phyloP scores from a whole-genome alignment of 2,113 vertebrate species.

The Leuciscus idus region DNA sequence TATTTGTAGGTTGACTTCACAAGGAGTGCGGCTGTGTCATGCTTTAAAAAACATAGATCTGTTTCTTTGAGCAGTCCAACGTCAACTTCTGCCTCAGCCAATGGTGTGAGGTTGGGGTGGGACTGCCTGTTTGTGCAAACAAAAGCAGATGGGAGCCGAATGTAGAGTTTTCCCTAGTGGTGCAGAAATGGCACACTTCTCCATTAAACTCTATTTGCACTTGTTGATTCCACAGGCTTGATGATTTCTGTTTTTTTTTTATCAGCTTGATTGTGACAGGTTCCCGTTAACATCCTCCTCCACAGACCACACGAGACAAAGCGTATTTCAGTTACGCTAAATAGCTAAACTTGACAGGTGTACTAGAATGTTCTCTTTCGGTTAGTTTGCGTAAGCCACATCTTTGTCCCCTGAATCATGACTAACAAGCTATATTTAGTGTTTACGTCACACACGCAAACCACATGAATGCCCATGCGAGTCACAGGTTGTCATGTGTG shows the following conservation, averaged over 20 bases:
- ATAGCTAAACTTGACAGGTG: background rate
- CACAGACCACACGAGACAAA: background rate
- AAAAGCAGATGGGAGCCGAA: background rate
- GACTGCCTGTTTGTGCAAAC: slow-evolving; percentile 5
- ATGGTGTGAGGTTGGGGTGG: background rate
- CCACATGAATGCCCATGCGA: background rate
- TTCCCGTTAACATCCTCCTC: background rate
- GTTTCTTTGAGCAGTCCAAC: background rate
- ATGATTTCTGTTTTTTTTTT: background rate
- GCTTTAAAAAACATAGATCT: background rate
- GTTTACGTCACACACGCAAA: background rate
- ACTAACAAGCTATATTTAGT: slow-evolving; percentile 14
- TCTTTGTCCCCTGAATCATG: background rate
- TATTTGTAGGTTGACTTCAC: background rate
- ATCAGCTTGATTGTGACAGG: background rate
- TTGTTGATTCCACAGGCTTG: slow-evolving; percentile 18
- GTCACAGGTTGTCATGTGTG: slow-evolving; percentile 24
- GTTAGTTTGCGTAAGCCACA: background rate
- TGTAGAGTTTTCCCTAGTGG: background rate
- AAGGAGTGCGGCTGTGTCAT: background rate
- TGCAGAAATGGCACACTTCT: background rate
- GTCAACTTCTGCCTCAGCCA: background rate
- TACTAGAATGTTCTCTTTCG: background rate
- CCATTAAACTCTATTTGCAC: background rate
- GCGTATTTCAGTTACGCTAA: background rate